Conservation (phyloP, 2,888 invertebrate species). For the Patella pellucida region DNA sequence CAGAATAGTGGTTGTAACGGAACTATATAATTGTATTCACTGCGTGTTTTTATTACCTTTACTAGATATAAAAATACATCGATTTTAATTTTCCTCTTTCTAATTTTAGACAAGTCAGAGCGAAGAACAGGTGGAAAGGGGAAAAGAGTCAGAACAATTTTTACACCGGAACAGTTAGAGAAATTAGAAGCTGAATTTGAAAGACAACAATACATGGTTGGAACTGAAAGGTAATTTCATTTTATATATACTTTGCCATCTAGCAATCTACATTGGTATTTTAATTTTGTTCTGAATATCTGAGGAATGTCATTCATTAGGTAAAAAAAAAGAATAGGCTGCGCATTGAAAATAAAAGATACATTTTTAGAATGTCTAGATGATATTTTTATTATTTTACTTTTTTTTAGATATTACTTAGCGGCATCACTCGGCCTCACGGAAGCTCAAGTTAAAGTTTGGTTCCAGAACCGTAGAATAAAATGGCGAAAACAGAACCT, state of each 20-base stretch:
- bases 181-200: constrained; percentile 94
- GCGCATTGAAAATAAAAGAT: too few relatives aligned
- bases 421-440: constrained; percentile 89
- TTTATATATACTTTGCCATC: not conserved
- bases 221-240: constrained; percentile 79
- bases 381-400: too few relatives aligned
- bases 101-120: constrained; percentile 38
- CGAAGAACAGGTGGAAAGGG: constrained; percentile 75
- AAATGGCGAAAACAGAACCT: constrained; percentile 96
- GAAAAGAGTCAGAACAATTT: constrained; percentile 94
- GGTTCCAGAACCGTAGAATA: constrained; percentile 78
- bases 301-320: not conserved
- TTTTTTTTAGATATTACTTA: constrained; percentile 80
- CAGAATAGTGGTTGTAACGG: too few relatives aligned
- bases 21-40: too few relatives aligned
- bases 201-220: constrained; percentile 97
- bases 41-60: too few relatives aligned
- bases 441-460: constrained; percentile 84
- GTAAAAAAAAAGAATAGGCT: not conserved
- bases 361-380: too few relatives aligned
- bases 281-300: too few relatives aligned
- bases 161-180: constrained; percentile 96
- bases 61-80: too few relatives aligned
- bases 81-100: too few relatives aligned
- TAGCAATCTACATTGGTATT: not conserved